Conservation (phyloP, 2,113 vertebrate species). For the Arenaria interpres region DNA sequence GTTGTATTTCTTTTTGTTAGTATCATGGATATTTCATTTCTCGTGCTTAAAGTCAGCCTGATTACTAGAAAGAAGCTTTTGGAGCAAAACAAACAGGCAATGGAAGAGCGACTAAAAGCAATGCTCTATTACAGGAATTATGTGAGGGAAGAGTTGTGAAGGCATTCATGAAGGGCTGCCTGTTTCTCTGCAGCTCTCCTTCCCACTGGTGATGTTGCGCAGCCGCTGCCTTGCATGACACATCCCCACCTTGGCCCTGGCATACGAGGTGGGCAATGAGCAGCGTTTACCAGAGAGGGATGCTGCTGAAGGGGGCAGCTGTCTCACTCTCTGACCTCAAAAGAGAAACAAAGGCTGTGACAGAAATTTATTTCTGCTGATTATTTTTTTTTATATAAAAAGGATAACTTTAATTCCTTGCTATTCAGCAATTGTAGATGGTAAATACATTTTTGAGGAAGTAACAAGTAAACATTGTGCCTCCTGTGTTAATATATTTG, state of each 20-base stretch:
- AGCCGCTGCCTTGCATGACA: neutral
- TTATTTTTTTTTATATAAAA: neutral
- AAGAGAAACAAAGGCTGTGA: neutral
- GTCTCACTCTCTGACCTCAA: neutral
- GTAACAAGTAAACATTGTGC: neutral
- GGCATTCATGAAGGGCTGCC: neutral
- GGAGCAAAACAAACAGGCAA: neutral
- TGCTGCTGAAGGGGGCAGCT: neutral
- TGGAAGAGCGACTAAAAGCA: neutral
- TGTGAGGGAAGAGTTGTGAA: neutral
- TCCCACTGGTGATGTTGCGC: neutral
- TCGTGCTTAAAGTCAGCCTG: neutral
- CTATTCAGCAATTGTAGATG: neutral
- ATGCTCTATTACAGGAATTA: neutral
- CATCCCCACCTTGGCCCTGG: accelerated
- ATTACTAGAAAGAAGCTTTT: neutral
- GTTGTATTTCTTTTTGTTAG: neutral
- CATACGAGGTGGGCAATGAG: neutral
- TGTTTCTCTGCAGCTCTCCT: neutral
- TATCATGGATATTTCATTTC: neutral
- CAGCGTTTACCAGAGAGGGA: neutral
- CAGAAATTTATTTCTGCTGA: neutral
- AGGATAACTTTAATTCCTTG: neutral
- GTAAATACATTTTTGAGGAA: neutral
- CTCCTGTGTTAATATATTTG: neutral